Evolutionary conservation across 2,113 vertebrate genomes (phyloP).

Genomic region (Indicator maculatus): DNA sequence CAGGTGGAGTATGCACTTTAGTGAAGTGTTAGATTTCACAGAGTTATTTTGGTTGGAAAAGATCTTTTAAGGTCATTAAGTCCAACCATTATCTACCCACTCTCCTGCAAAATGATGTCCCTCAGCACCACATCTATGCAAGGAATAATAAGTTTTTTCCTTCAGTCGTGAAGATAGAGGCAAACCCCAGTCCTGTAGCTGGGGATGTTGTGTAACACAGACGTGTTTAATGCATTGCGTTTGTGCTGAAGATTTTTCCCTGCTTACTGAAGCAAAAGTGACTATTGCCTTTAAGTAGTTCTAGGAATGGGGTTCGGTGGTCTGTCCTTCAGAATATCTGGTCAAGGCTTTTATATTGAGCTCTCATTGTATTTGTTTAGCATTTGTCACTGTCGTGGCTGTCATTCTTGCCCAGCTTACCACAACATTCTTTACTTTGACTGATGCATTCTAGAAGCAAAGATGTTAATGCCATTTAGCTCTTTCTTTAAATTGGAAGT

Average conservation of each 20-base stretch:
- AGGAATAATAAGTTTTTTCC: not conserved
- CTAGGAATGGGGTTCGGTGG: not conserved
- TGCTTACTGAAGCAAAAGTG: not conserved
- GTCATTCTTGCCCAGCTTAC: not conserved
- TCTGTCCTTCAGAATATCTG: not conserved
- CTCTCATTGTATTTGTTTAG: not conserved
- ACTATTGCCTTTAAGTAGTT: not conserved
- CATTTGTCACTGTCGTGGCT: not conserved
- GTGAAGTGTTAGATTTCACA: not conserved
- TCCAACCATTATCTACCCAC: too few relatives aligned
- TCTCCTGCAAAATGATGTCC: too few relatives aligned
- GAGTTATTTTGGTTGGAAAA: too few relatives aligned
- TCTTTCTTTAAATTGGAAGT: not conserved
- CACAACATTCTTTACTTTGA: not conserved
- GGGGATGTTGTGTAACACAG: fast-evolving
- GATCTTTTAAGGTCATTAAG: too few relatives aligned
- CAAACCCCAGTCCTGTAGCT: not conserved
- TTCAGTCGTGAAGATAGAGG: not conserved
- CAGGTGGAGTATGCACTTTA: too few relatives aligned
- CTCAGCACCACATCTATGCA: not conserved
- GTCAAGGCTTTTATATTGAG: not conserved
- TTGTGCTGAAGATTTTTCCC: fast-evolving
- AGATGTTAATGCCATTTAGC: fast-evolving
- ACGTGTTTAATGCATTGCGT: fast-evolving
- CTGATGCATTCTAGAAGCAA: fast-evolving